These are phyloP conservation scores for Philotrypesis tridentata DNA, from an alignment of 1,140 invertebrate genomes.

Conservation along the genomic window DNA sequence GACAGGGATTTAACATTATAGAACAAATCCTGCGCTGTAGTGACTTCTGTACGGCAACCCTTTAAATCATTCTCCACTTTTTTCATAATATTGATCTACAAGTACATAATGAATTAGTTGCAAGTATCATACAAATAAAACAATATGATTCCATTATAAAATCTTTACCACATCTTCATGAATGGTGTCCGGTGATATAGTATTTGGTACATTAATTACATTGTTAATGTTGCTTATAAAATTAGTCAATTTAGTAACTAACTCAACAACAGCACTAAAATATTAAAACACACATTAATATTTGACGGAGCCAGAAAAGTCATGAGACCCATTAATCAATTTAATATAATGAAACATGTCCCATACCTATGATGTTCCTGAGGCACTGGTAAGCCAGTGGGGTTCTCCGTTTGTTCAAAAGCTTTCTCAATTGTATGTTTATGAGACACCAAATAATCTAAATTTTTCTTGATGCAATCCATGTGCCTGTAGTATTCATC, in stretches of 20 bases:
- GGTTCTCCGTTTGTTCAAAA: slow-evolving; percentile 50
- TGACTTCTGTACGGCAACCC: slow-evolving; percentile 50
- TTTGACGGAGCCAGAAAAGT: neutral
- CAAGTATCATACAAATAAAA: slow-evolving; percentile 6
- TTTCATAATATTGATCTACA: slow-evolving; percentile 51
- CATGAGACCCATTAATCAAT: neutral
- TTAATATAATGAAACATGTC: neutral
- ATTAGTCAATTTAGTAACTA: slow-evolving; percentile 51
- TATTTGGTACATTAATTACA: slow-evolving; percentile 37
- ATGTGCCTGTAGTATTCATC: slow-evolving; percentile 45
- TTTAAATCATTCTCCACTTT: slow-evolving; percentile 50
- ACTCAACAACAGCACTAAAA: slow-evolving; percentile 52
- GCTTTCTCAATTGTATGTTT: slow-evolving; percentile 56
- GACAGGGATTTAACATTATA: slow-evolving; percentile 48
- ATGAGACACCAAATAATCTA: slow-evolving; percentile 50
- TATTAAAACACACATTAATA: neutral
- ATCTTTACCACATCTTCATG: slow-evolving; percentile 54
- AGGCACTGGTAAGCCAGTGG: slow-evolving; percentile 55
- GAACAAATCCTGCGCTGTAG: slow-evolving; percentile 52
- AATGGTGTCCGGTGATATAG: slow-evolving; percentile 41
- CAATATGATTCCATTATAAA: neutral
- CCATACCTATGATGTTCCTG: slow-evolving; percentile 41
- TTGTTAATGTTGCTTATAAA: slow-evolving; percentile 53
- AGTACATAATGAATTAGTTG: slow-evolving; percentile 5
- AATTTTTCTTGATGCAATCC: slow-evolving; percentile 55